These are phyloP conservation scores for Montipora capitata DNA, from an alignment of 92 coral and sea anemone genomes.

Conservation along the genomic window DNA sequence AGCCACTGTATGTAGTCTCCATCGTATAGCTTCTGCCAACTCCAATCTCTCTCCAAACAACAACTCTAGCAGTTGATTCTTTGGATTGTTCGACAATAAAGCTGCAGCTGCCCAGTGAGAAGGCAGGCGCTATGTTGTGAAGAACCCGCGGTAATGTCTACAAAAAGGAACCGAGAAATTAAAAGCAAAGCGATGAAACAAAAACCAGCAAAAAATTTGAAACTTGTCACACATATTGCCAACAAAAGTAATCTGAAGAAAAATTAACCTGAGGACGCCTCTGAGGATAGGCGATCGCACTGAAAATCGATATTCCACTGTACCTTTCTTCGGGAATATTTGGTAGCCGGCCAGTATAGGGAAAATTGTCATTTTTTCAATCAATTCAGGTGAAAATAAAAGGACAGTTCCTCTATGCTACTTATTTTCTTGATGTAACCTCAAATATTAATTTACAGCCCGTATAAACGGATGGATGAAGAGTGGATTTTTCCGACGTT, in stretches of 20 bases:
- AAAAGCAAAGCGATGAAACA: neutral
- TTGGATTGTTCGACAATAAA: constrained; percentile 94
- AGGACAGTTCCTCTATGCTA: too few relatives aligned
- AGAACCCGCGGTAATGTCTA: constrained; percentile 93
- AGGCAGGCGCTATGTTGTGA: constrained; percentile 98
- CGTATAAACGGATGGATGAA: too few relatives aligned
- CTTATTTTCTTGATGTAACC: too few relatives aligned
- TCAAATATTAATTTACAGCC: too few relatives aligned
- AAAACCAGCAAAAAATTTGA: neutral
- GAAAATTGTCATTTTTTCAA: too few relatives aligned
- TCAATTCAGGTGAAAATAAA: too few relatives aligned
- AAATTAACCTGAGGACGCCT: too few relatives aligned
- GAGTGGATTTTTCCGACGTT: too few relatives aligned
- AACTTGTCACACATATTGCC: neutral
- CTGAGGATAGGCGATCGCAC: too few relatives aligned
- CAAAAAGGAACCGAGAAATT: neutral
- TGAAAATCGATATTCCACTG: too few relatives aligned
- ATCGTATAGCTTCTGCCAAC: constrained; percentile 96
- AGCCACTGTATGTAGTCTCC: constrained; percentile 99
- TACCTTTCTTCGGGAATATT: too few relatives aligned
- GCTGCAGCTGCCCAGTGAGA: constrained; percentile 96
- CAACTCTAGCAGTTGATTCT: constrained; percentile 98
- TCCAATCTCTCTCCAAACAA: constrained; percentile 98
- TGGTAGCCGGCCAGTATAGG: too few relatives aligned
- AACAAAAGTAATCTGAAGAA: neutral